These are phyloP conservation scores for Myripristis jacobus DNA, from an alignment of 2,797 vertebrate species.

Conservation along the genomic window DNA sequence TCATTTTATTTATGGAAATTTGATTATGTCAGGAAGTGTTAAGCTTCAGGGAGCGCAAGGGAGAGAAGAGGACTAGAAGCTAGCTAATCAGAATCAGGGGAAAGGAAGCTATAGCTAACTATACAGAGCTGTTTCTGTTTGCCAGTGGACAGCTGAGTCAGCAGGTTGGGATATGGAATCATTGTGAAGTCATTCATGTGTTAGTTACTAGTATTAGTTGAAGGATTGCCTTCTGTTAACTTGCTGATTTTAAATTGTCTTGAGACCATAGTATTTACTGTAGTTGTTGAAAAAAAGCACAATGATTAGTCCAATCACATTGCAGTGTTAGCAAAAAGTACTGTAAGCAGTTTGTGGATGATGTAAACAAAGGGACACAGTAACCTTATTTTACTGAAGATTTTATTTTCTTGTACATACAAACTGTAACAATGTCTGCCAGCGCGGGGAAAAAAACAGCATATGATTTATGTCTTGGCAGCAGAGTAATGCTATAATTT, in stretches of 20 bases:
- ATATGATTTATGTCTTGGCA: constrained; percentile 58
- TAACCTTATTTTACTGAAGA: constrained; percentile 74
- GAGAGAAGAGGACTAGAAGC: constrained; percentile 51
- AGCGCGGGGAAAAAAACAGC: constrained; percentile 46
- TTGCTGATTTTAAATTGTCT: constrained; percentile 54
- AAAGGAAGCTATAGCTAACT: constrained; percentile 63
- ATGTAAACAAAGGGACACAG: constrained; percentile 76
- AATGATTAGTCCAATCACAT: constrained; percentile 62
- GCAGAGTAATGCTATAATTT: constrained; percentile 76
- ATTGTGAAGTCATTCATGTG: constrained; percentile 82
- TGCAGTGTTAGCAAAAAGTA: constrained; percentile 73
- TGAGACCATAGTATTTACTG: constrained; percentile 55
- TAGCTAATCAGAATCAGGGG: constrained; percentile 63
- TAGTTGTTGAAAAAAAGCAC: constrained; percentile 71
- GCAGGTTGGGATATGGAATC: constrained; percentile 54
- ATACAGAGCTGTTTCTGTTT: constrained; percentile 44
- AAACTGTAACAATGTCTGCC: constrained; percentile 63
- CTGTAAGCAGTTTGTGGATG: constrained; percentile 68
- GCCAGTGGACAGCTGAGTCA: constrained; percentile 44
- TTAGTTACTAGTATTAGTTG: constrained; percentile 70
- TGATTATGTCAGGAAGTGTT: constrained; percentile 61
- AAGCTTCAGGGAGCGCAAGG: constrained; percentile 72
- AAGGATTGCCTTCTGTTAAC: constrained; percentile 59
- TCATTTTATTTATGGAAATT: constrained; percentile 73
- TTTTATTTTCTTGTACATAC: constrained; percentile 76